Evolutionary conservation across 1,140 invertebrate genomes (phyloP).

Genomic region (Drosophila sturtevanti): DNA sequence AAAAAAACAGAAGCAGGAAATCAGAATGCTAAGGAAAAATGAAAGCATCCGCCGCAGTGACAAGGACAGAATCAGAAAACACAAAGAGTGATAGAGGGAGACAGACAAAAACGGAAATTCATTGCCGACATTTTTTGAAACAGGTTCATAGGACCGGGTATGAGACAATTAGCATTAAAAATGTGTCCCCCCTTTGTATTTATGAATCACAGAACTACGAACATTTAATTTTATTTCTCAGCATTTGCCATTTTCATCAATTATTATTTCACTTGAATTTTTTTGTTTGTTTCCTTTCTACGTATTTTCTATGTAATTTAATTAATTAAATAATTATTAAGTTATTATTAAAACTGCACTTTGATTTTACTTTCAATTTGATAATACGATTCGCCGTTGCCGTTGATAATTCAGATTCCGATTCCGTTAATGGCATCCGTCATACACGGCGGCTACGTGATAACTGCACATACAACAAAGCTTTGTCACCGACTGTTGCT

Average conservation of each 20-base stretch:
- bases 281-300: not conserved
- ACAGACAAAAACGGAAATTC: slow-evolving; percentile 58
- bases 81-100: slow-evolving; percentile 5
- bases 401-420: not conserved
- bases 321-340: not conserved
- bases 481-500: slow-evolving; percentile 59
- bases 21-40: slow-evolving; percentile 48
- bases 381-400: slow-evolving; percentile 13
- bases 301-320: not conserved
- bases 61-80: not conserved
- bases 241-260: not conserved
- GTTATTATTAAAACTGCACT: not conserved
- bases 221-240: not conserved
- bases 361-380: slow-evolving; percentile 9
- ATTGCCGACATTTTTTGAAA: slow-evolving; percentile 49
- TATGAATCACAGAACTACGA: not conserved
- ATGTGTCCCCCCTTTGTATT: not conserved
- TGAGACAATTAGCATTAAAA: not conserved
- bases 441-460: slow-evolving; percentile 65
- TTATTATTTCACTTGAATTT: not conserved
- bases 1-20: slow-evolving; percentile 39
- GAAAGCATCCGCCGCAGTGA: slow-evolving; percentile 44
- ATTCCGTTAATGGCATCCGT: slow-evolving; percentile 15
- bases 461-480: slow-evolving; percentile 34
- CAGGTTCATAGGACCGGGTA: not conserved